These are phyloP conservation scores for Xenus cinereus DNA, from an alignment of 2,113 vertebrate species.

Conservation along the genomic window DNA sequence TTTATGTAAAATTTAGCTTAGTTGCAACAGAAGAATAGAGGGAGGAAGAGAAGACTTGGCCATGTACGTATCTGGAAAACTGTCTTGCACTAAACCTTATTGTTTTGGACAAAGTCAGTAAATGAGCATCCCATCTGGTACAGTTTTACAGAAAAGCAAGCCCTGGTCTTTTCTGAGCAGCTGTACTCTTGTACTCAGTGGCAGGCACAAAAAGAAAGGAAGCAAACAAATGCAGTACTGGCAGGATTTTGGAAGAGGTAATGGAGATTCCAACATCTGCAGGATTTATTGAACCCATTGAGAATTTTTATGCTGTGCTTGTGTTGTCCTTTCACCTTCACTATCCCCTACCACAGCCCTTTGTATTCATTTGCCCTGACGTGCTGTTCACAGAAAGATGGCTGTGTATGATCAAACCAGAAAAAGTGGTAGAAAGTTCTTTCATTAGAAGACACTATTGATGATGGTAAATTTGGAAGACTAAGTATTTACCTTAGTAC, in stretches of 20 bases:
- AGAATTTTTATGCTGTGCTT: not conserved
- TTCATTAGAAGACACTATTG: not conserved
- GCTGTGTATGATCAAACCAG: not conserved
- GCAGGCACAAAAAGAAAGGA: not conserved
- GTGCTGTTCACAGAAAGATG: not conserved
- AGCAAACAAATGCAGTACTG: not conserved
- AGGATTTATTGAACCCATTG: not conserved
- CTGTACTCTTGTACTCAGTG: conserved; percentile 1
- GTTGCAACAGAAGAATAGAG: conserved; percentile 41
- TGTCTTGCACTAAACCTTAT: conserved; percentile 63
- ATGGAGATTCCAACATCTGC: not conserved
- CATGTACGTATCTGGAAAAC: conserved; percentile 55
- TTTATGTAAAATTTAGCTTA: conserved; percentile 58
- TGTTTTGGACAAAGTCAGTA: conserved; percentile 56
- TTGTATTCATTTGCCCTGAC: not conserved
- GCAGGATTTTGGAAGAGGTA: not conserved
- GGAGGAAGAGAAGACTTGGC: conserved; percentile 45
- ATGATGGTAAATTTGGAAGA: not conserved
- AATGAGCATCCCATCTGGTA: conserved; percentile 72
- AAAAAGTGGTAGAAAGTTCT: not conserved
- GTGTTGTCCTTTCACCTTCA: not conserved
- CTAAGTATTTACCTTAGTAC: not conserved
- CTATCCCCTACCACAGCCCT: not conserved
- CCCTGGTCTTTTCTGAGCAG: conserved; percentile 34
- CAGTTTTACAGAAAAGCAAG: conserved; percentile 43